Conservation (phyloP, 2,113 vertebrate genomes). For the Macrotis lagotis region DNA sequence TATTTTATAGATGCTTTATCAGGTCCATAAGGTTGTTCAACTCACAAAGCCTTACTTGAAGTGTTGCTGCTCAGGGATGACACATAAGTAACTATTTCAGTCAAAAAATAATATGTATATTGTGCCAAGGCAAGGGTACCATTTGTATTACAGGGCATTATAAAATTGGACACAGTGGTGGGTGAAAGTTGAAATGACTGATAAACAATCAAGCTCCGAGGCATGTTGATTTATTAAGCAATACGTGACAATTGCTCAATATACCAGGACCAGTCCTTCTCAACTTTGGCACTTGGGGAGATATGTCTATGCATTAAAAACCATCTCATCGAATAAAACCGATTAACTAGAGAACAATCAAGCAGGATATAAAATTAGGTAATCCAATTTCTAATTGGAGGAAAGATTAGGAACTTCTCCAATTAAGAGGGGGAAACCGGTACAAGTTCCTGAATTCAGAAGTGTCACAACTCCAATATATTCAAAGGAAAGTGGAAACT, state of each 20-base stretch:
- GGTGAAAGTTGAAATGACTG: too few relatives aligned
- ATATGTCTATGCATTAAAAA: not conserved
- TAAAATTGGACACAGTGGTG: too few relatives aligned
- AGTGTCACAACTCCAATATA: not conserved
- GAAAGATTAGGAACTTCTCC: not conserved
- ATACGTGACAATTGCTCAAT: not conserved
- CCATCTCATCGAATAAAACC: not conserved
- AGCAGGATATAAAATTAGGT: not conserved
- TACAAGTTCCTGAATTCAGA: not conserved
- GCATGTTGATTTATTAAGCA: not conserved
- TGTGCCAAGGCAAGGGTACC: not conserved
- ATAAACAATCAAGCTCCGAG: not conserved
- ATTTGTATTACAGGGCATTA: not conserved
- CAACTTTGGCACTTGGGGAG: not conserved
- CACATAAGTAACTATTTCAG: not conserved
- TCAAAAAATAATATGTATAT: not conserved
- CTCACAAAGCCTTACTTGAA: not conserved
- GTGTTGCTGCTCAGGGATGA: not conserved
- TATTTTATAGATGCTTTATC: not conserved
- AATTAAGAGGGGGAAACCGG: not conserved
- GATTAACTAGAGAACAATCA: not conserved
- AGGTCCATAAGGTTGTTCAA: not conserved
- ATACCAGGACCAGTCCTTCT: not conserved
- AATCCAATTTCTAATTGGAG: not conserved
- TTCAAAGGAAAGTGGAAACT: not conserved